phyloP scores from a whole-genome alignment of 2,888 invertebrate genomes.

The Conchocele bisecta region DNA sequence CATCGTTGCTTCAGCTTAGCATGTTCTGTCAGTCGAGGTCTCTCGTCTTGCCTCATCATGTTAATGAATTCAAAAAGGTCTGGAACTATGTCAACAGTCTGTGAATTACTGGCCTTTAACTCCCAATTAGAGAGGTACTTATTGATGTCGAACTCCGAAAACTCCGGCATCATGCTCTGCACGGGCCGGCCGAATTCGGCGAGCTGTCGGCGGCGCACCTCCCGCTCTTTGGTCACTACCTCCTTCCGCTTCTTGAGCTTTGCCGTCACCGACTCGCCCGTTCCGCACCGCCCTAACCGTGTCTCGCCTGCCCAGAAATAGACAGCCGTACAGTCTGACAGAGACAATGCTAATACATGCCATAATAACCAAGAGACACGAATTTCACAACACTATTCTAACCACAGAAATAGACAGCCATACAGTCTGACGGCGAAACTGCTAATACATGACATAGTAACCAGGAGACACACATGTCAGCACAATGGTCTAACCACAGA shows the following conservation, averaged over 20 bases:
- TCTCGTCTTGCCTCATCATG: slow-evolving; percentile 45
- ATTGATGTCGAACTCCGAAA: slow-evolving; percentile 41
- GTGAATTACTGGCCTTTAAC: background rate
- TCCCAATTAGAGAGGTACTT: slow-evolving; percentile 29
- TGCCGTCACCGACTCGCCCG: slow-evolving; percentile 9
- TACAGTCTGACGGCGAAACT: too few species aligned
- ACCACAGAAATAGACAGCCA: too few species aligned
- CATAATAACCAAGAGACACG: too few species aligned
- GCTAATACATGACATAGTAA: too few species aligned
- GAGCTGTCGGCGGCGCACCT: slow-evolving; percentile 9
- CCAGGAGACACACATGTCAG: too few species aligned
- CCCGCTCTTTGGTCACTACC: slow-evolving; percentile 6
- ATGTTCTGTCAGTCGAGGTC: background rate
- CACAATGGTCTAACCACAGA: too few species aligned
- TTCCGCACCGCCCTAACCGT: too few species aligned
- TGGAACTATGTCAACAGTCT: slow-evolving; percentile 34
- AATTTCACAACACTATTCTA: too few species aligned
- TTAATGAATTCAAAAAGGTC: slow-evolving; percentile 49
- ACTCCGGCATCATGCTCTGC: slow-evolving; percentile 24
- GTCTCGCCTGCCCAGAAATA: too few species aligned
- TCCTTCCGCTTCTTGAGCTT: slow-evolving; percentile 43
- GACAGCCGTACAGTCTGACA: too few species aligned
- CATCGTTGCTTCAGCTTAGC: background rate
- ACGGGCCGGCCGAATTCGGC: background rate
- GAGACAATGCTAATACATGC: too few species aligned